Evolutionary conservation across 1,140 invertebrate species (phyloP).

Genomic region (Diabrotica undecimpunctata): DNA sequence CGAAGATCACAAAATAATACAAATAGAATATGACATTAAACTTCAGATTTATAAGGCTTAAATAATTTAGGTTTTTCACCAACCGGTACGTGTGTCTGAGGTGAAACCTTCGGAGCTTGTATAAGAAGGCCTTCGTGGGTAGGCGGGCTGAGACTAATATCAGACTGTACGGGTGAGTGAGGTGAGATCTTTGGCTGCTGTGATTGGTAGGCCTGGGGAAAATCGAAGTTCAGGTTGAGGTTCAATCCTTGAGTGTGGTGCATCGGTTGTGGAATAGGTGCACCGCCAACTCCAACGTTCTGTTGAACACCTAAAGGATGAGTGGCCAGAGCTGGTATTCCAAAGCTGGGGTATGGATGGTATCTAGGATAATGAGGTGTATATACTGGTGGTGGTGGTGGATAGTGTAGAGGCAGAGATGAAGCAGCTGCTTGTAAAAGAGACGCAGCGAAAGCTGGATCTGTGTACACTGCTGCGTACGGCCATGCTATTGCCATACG

Average conservation of each 20-base stretch:
- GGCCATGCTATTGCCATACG: constrained; percentile 91
- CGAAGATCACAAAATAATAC: background rate
- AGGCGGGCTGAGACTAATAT: constrained; percentile 43
- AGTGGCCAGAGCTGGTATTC: constrained; percentile 26
- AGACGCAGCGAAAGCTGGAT: constrained; percentile 88
- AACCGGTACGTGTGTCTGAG: constrained; percentile 43
- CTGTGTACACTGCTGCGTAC: constrained; percentile 86
- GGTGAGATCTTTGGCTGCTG: constrained; percentile 34
- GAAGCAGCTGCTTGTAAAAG: constrained; percentile 83
- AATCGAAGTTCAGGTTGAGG: constrained; percentile 41
- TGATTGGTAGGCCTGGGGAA: constrained; percentile 20
- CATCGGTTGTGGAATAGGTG: constrained; percentile 17
- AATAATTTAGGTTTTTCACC: constrained; percentile 61
- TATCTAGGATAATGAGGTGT: constrained; percentile 47
- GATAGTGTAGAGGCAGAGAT: constrained; percentile 49
- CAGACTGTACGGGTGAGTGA: constrained; percentile 37
- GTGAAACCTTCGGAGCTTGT: constrained; percentile 38
- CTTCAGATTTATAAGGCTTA: constrained; percentile 66
- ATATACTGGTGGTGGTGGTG: constrained; percentile 51
- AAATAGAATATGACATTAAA: constrained; percentile 32
- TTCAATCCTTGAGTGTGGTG: constrained; percentile 34
- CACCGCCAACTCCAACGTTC: constrained; percentile 21
- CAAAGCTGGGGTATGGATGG: constrained; percentile 49
- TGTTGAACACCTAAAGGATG: constrained; percentile 19
- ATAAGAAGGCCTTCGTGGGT: constrained; percentile 37